Conservation (phyloP, 2,888 invertebrate genomes). For the Muschampia plurimacula region DNA sequence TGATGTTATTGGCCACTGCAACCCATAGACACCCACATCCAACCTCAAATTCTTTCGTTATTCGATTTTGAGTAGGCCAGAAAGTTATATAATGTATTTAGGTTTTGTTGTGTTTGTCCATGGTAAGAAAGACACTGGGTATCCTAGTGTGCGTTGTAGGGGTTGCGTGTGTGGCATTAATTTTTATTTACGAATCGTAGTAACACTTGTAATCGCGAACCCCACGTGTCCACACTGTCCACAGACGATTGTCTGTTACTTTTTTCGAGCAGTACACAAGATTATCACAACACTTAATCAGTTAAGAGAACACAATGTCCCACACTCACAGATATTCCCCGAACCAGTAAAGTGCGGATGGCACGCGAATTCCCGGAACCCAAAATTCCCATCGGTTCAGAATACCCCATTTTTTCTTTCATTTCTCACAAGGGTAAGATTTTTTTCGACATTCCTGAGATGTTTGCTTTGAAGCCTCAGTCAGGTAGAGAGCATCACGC, state of each 20-base stretch:
- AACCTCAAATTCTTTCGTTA: no score
- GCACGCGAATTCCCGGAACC: conserved; percentile 83
- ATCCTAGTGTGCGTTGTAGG: no score
- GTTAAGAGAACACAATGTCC: conserved; percentile 51
- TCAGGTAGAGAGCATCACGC: conserved; percentile 54
- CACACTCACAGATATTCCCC: conserved; percentile 53
- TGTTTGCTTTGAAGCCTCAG: conserved; percentile 73
- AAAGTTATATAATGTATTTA: no score
- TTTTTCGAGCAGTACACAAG: not conserved
- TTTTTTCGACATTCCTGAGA: conserved; percentile 75
- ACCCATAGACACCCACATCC: no score
- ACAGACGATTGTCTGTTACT: not conserved
- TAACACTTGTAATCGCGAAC: not conserved
- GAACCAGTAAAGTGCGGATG: conserved; percentile 61
- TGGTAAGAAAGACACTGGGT: no score
- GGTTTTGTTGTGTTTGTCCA: no score
- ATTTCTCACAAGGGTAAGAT: conserved; percentile 76
- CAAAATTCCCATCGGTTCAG: conserved; percentile 76
- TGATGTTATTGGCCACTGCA: no score
- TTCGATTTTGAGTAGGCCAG: no score
- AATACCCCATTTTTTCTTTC: conserved; percentile 63
- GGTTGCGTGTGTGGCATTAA: no score
- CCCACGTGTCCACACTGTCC: not conserved
- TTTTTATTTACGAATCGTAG: not conserved
- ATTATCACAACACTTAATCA: not conserved